Percentiles rank a stretch among this genome's conserved stretches.
Conservation (phyloP, 2,797 vertebrate genomes). For the Pseudochirops cupreus region DNA sequence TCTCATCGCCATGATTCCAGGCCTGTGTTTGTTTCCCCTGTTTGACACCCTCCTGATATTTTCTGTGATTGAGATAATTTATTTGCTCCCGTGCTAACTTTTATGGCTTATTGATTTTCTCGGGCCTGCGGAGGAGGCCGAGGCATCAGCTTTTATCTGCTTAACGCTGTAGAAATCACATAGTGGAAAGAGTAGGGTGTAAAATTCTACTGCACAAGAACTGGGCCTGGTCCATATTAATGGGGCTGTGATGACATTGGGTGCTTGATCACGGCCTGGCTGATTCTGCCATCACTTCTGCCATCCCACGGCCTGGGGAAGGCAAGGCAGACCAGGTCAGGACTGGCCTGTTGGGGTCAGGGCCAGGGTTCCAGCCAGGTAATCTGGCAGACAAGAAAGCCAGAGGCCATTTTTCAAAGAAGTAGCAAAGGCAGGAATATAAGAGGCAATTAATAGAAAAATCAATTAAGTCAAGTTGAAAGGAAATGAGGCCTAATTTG, state of each 20-base stretch:
- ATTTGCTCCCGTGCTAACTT: constrained; percentile 75
- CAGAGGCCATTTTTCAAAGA: neutral
- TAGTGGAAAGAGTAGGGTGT: neutral
- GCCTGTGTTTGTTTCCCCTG: constrained; percentile 60
- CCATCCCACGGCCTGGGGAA: accelerated
- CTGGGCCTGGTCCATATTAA: neutral
- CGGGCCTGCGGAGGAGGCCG: constrained; percentile 16
- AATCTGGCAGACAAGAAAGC: neutral
- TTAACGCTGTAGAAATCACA: constrained; percentile 62
- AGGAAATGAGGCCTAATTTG: neutral
- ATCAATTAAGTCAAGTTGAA: neutral
- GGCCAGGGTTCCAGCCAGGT: neutral
- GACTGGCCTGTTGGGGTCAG: neutral
- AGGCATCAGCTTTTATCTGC: constrained; percentile 74
- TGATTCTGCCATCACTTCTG: neutral
- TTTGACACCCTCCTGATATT: constrained; percentile 27
- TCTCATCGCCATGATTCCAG: neutral
- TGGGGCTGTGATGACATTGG: neutral
- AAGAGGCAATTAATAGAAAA: neutral
- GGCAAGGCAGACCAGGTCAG: accelerated
- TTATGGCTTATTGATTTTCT: constrained; percentile 80
- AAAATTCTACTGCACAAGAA: constrained; percentile 34
- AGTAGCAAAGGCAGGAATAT: neutral
- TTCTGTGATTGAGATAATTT: constrained; percentile 70
- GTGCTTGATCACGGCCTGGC: neutral